Evolutionary conservation across 2,888 invertebrate species (phyloP).

Genomic region (Hofmannophila pseudospretella): DNA sequence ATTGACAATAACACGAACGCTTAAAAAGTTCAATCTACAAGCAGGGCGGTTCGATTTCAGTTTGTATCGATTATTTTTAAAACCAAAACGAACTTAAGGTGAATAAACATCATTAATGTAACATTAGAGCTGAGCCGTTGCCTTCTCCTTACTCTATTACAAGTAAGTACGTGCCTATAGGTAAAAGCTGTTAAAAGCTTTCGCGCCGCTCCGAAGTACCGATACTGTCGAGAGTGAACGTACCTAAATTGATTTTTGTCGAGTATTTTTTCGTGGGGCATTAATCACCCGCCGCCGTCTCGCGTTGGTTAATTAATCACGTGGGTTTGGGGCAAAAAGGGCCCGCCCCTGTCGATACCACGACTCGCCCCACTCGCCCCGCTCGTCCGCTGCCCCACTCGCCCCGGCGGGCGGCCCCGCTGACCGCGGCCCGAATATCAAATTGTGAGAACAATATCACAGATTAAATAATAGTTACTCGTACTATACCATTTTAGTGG

Average conservation of each 20-base stretch:
- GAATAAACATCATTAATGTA: no score
- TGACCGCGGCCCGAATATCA: neutral
- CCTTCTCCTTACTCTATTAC: no score
- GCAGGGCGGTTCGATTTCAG: no score
- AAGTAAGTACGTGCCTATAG: no score
- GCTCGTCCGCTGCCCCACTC: neutral
- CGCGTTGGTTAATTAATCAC: conserved; percentile 54
- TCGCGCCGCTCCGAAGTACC: neutral
- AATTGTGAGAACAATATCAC: neutral
- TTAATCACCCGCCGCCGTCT: conserved; percentile 42
- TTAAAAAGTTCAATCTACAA: no score
- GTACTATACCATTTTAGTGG: no score
- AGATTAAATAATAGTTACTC: no score
- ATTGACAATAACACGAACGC: no score
- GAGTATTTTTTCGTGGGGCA: conserved; percentile 42
- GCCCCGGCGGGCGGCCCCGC: neutral
- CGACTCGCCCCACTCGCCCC: neutral
- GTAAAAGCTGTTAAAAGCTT: neutral
- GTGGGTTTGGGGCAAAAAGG: conserved; percentile 34
- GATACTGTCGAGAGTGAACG: neutral
- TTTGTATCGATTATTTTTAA: no score
- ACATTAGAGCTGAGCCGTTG: no score
- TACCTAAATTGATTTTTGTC: conserved; percentile 36
- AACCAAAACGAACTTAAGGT: no score
- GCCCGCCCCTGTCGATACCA: conserved; percentile 12